These are phyloP conservation scores for Argyresthia goedartella DNA, from an alignment of 2,888 invertebrate genomes.

Conservation along the genomic window DNA sequence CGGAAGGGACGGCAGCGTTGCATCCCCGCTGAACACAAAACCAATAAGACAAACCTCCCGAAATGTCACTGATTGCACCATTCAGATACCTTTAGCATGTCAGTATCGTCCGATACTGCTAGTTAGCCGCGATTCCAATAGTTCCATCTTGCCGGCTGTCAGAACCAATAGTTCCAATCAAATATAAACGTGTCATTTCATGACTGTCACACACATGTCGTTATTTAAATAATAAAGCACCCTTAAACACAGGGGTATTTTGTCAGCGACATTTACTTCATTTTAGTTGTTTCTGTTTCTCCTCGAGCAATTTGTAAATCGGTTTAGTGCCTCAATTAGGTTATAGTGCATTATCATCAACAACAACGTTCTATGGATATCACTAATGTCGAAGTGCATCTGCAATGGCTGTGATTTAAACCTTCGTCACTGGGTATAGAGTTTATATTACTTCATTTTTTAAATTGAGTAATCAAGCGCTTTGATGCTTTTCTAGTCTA, in stretches of 20 bases:
- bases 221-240: background rate
- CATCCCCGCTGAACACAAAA: constrained; percentile 45
- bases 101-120: constrained; percentile 21
- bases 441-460: constrained; percentile 16
- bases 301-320: background rate
- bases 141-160: constrained; percentile 31
- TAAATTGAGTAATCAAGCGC: constrained; percentile 17
- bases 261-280: background rate
- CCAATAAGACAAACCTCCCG: constrained; percentile 53
- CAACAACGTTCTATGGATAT: constrained; percentile 41
- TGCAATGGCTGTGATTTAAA: constrained; percentile 59
- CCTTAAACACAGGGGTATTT: background rate
- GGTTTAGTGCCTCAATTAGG: constrained; percentile 17
- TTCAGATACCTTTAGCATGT: constrained; percentile 29
- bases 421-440: constrained; percentile 54
- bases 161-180: constrained; percentile 31
- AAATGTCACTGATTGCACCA: constrained; percentile 44
- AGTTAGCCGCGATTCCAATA: background rate
- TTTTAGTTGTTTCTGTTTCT: background rate
- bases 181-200: constrained; percentile 43
- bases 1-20: constrained; percentile 49
- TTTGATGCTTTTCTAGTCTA: constrained; percentile 29
- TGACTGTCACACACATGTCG: constrained; percentile 18
- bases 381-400: constrained; percentile 55
- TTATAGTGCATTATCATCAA: constrained; percentile 28